A percentile compares a stretch with the other conserved stretches of the same genome.
Conservation (phyloP, 2,888 invertebrate genomes). For the Galerucella nymphaeae region DNA sequence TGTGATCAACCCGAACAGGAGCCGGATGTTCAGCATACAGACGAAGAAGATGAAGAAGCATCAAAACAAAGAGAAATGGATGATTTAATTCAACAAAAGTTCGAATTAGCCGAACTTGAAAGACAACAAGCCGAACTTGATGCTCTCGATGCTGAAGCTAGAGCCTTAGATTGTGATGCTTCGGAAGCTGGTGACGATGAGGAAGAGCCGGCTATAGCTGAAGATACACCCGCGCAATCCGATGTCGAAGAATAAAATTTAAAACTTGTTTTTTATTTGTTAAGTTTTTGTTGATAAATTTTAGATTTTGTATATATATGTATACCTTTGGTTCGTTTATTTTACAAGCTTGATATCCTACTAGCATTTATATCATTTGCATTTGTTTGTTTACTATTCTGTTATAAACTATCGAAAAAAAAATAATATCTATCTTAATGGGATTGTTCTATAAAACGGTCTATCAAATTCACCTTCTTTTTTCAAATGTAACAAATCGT, state of each 20-base stretch:
- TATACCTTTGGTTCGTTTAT: conserved; percentile 28
- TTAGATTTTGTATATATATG: conserved; percentile 30
- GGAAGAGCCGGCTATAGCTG: conserved; percentile 53
- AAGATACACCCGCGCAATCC: conserved; percentile 52
- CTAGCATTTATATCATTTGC: conserved; percentile 43
- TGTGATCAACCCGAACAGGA: conserved; percentile 62
- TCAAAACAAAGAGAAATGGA: conserved; percentile 45
- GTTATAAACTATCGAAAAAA: neutral
- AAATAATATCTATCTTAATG: neutral
- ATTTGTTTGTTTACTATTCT: conserved; percentile 34
- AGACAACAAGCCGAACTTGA: conserved; percentile 52
- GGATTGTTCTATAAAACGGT: conserved; percentile 1
- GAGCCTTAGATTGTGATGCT: conserved; percentile 37
- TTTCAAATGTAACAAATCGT: neutral
- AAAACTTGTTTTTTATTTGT: neutral
- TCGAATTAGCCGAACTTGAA: conserved; percentile 51
- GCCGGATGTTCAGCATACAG: conserved; percentile 31
- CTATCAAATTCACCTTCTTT: neutral
- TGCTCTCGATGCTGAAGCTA: conserved; percentile 52
- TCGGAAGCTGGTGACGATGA: conserved; percentile 42
- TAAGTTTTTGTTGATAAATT: conserved; percentile 18
- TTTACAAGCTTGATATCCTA: conserved; percentile 35
- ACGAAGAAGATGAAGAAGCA: conserved; percentile 44
- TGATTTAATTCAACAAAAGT: conserved; percentile 42
- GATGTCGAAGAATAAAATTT: conserved; percentile 46